Evolutionary conservation across 2,888 invertebrate species (phyloP), one percentile per base, ranked within the genome.

Genomic region (Hecatera dysodea): DNA sequence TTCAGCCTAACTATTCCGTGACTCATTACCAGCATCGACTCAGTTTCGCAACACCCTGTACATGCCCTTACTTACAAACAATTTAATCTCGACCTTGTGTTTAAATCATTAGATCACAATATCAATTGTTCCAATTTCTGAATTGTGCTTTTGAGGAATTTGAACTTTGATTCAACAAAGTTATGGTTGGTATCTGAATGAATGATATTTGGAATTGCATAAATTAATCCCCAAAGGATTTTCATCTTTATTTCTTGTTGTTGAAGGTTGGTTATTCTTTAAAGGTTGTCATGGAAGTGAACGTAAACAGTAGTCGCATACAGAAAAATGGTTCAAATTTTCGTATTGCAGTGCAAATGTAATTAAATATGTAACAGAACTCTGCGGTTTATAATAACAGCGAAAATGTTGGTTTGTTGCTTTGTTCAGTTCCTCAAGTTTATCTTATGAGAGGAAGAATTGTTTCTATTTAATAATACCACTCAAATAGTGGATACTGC

Each of bases 81-180:
- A 87, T 85, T 74, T 76, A 85, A 79, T 84, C 78, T 69, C 85
- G 77, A 84, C 87, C 87, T 88, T 88, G 83, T 72, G 39, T 57
- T n/a, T 12, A 60, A 59, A 27, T 7, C 17, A 74, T 82, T 84
- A 86, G 65, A 79, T 33, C 77, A 73, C 69, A 83, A 80, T 75
- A 81, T 84, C 53, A 72, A 64, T 75, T 72, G 72, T 69, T 63
- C 63, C 55, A 59, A 65, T 71, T 72, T 59, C 11, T 66, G 2
- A 67, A 63, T 29, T 48, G 29, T 61, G n/a, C 33, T 33, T 50
- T 66, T 74, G 59, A 39, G 67, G 27, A 80, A 80, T 80, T 65
- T 83, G 61, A 74, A 50, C 69, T 73, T 67, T 82, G 63, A 60
- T 22, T 24, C 44, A 22, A 42, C 57, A 36, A 27, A 27, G 50